Conservation (phyloP, 2,888 invertebrate genomes). For the Apoda limacodes region DNA sequence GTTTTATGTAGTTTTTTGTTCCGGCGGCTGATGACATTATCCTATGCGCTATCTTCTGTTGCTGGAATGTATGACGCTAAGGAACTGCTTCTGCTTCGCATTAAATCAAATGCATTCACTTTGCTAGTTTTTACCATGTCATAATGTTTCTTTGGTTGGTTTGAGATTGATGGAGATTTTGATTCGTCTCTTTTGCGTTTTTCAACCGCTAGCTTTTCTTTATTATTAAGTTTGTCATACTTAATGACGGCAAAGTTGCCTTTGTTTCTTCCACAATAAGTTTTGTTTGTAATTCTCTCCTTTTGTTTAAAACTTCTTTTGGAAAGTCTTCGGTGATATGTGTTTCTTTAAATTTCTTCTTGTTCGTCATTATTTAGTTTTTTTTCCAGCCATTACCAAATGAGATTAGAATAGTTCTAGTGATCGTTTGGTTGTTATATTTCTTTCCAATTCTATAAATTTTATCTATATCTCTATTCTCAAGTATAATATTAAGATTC, state of each 20-base stretch:
- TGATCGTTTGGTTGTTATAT: conserved; percentile 12
- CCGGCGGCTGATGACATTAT: too few relatives aligned
- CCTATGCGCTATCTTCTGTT: too few relatives aligned
- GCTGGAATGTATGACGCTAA: conserved; percentile 4
- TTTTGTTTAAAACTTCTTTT: conserved; percentile 21
- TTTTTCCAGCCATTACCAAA: conserved; percentile 19
- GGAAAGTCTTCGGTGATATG: conserved; percentile 21
- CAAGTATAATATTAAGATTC: too few relatives aligned
- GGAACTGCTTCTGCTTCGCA: conserved; percentile 4
- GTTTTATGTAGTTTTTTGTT: too few relatives aligned
- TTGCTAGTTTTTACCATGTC: not conserved
- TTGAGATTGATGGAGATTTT: conserved; percentile 10
- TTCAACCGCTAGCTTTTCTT: too few relatives aligned
- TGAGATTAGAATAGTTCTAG: conserved; percentile 15
- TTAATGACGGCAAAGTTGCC: too few relatives aligned
- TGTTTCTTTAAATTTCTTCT: conserved; percentile 15
- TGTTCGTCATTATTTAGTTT: too few relatives aligned
- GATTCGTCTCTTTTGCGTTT: too few relatives aligned
- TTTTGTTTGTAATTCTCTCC: conserved; percentile 17
- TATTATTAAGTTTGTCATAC: too few relatives aligned
- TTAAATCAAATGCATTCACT: conserved; percentile 5
- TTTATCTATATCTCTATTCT: too few relatives aligned
- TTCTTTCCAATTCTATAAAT: conserved; percentile 17
- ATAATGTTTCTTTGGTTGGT: conserved; percentile 8
- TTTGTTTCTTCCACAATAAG: conserved; percentile 18